Percentiles rank a stretch among this genome's conserved stretches.
phyloP scores from a whole-genome alignment of 2,888 invertebrate genomes.

The Ectemnius continuus region DNA sequence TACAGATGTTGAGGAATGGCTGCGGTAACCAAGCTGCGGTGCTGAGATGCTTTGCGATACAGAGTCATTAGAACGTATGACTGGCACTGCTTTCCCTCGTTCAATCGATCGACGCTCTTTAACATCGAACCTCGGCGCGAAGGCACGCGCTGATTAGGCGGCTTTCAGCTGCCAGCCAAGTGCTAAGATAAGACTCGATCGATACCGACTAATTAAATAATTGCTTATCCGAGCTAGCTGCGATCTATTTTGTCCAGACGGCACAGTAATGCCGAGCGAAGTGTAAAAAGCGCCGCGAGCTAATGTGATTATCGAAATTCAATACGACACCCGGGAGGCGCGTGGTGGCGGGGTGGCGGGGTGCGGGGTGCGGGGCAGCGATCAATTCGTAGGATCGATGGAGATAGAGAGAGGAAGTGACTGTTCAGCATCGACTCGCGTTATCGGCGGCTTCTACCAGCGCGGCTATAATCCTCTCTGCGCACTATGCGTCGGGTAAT shows the following conservation, averaged over 20 bases:
- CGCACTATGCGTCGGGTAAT: slow-evolving; percentile 41
- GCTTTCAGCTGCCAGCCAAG: neutral
- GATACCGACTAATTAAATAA: slow-evolving; percentile 22
- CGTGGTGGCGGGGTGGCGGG: neutral
- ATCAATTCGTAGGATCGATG: slow-evolving; percentile 31
- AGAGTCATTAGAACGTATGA: slow-evolving; percentile 28
- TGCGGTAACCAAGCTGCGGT: slow-evolving; percentile 23
- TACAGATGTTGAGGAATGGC: slow-evolving; percentile 44
- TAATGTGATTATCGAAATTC: slow-evolving; percentile 43
- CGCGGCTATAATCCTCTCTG: slow-evolving; percentile 40
- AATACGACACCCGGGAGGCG: slow-evolving; percentile 11
- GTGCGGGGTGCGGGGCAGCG: neutral
- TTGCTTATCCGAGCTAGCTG: slow-evolving; percentile 1
- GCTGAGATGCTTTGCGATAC: slow-evolving; percentile 17
- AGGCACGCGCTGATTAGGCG: neutral
- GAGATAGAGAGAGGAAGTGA: slow-evolving; percentile 17
- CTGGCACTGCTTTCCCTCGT: neutral
- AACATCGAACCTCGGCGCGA: neutral
- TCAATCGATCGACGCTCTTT: slow-evolving; percentile 1
- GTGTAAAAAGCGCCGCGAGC: slow-evolving; percentile 27
- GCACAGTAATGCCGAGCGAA: neutral
- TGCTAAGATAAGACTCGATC: neutral
- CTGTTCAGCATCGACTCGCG: slow-evolving; percentile 12
- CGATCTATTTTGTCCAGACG: neutral
- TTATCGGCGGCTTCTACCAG: slow-evolving; percentile 22